Evolutionary conservation across 2,113 vertebrate genomes (phyloP).

Genomic region (Proterorhinus semilunaris): DNA sequence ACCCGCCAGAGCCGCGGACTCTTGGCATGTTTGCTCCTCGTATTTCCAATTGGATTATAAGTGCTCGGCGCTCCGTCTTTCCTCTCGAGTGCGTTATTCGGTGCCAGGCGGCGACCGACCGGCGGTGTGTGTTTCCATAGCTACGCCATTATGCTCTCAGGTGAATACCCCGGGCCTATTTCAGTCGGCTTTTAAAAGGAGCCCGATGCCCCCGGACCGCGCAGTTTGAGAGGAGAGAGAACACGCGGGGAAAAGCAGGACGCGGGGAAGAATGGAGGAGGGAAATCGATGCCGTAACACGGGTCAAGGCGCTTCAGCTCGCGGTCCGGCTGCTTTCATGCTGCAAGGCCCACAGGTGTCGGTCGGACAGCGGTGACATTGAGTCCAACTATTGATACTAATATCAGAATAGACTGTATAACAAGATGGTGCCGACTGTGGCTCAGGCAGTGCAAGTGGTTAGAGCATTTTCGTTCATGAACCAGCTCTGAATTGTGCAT

Average conservation of each 20-base stretch:
- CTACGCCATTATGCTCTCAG: conserved; percentile 55
- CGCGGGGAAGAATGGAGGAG: conserved; percentile 6
- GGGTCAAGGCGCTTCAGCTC: conserved; percentile 47
- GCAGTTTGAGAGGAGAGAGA: conserved; percentile 48
- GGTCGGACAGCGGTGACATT: conserved; percentile 8
- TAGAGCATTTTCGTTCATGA: no score
- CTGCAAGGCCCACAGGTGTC: conserved; percentile 8
- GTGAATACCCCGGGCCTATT: conserved; percentile 45
- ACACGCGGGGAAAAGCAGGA: conserved; percentile 23
- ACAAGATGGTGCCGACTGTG: background rate
- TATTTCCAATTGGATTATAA: conserved; percentile 58
- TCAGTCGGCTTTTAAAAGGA: conserved; percentile 58
- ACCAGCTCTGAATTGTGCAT: no score
- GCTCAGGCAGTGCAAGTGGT: no score
- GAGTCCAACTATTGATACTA: conserved; percentile 43
- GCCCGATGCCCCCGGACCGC: conserved; percentile 58
- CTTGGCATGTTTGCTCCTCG: conserved; percentile 33
- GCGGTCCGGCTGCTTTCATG: conserved; percentile 31
- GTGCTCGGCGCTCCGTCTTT: conserved; percentile 12
- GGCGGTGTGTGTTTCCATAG: conserved; percentile 51
- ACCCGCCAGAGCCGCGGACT: conserved; percentile 28
- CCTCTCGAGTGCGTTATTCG: conserved; percentile 24
- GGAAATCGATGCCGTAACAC: conserved; percentile 53
- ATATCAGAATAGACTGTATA: background rate
- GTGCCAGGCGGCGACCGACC: conserved; percentile 26